Conservation (phyloP, 1,140 invertebrate species). For the Mya arenaria region DNA sequence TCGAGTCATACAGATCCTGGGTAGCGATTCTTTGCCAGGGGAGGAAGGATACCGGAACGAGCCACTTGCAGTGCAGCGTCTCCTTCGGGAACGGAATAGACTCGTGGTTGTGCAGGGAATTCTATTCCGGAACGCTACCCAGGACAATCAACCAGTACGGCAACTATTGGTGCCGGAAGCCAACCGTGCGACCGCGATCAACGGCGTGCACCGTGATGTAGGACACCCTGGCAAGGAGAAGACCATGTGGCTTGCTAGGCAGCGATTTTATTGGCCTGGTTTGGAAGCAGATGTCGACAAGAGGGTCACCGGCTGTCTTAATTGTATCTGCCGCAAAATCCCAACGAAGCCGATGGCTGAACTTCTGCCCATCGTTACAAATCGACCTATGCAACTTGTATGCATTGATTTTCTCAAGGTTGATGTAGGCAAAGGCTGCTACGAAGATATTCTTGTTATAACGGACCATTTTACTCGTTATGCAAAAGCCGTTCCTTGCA, state of each 20-base stretch:
- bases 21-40: not conserved
- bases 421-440: constrained; percentile 30
- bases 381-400: constrained; percentile 15
- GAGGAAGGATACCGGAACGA: not conserved
- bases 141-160: constrained; percentile 1
- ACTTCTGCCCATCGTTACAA: not conserved
- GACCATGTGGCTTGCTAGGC: constrained; percentile 25
- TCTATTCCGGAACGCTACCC: not conserved
- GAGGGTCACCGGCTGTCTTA: constrained; percentile 9
- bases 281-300: not conserved
- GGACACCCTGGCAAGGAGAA: constrained; percentile 30
- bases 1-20: not conserved
- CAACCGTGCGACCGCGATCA: not conserved
- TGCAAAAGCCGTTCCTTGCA: constrained; percentile 30
- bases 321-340: constrained; percentile 7
- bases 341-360: constrained; percentile 7
- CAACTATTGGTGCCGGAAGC: constrained; percentile 2
- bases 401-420: constrained; percentile 25
- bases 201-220: constrained; percentile 25
- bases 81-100: not conserved
- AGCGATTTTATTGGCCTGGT: constrained; percentile 32
- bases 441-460: constrained; percentile 43
- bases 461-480: constrained; percentile 57
- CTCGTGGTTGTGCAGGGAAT: not conserved
- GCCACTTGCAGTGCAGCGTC: not conserved